Evolutionary conservation across 2,888 invertebrate genomes (phyloP).

Genomic region (Lasioglossum leucozonium): DNA sequence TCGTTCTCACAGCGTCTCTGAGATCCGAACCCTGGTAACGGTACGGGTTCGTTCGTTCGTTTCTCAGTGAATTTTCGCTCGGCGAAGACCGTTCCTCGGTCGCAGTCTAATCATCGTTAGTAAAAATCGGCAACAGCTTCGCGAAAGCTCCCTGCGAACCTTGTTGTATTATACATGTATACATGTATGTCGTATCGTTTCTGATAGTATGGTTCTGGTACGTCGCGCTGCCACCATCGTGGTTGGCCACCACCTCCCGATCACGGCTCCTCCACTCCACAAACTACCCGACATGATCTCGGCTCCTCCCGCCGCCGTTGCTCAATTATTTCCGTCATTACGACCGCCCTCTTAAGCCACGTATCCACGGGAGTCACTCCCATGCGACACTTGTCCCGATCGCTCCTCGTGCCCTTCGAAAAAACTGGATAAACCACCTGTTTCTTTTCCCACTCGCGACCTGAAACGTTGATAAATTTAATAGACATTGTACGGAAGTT

Average conservation of each 20-base stretch:
- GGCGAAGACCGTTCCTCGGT: background rate
- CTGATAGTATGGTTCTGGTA: background rate
- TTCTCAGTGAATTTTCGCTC: conserved; percentile 39
- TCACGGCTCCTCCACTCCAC: conserved; percentile 31
- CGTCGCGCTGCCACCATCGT: conserved; percentile 1
- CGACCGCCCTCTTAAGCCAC: conserved; percentile 45
- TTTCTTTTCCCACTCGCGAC: background rate
- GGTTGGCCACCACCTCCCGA: conserved; percentile 32
- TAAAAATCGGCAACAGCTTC: background rate
- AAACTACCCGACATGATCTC: conserved; percentile 33
- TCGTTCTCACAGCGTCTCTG: conserved; percentile 46
- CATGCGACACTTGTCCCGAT: background rate
- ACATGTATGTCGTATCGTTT: background rate
- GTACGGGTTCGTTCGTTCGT: conserved; percentile 51
- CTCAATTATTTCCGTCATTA: conserved; percentile 48
- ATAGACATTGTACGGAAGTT: background rate
- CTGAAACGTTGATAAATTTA: background rate
- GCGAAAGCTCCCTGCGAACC: conserved; percentile 22
- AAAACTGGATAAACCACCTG: too few species aligned
- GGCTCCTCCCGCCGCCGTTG: conserved; percentile 42
- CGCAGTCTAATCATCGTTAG: conserved; percentile 23
- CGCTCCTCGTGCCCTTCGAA: background rate
- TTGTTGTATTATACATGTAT: background rate
- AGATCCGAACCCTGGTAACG: conserved; percentile 61
- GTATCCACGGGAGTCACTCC: background rate